Conservation (phyloP, 1,140 invertebrate genomes). For the Cotesia glomerata region DNA sequence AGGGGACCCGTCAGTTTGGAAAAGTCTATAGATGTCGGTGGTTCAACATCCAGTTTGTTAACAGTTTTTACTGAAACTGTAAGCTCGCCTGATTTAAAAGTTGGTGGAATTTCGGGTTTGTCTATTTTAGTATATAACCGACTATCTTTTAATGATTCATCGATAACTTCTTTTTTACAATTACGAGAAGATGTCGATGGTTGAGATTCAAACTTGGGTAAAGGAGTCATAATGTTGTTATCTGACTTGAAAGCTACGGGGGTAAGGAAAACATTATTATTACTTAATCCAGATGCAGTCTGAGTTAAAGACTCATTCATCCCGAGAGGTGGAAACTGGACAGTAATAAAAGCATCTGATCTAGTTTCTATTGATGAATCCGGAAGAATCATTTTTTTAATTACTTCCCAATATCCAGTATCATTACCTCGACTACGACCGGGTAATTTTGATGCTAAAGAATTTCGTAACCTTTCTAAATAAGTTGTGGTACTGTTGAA, state of each 20-base stretch:
- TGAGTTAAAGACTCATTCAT: constrained; percentile 51
- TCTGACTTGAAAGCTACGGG: constrained; percentile 58
- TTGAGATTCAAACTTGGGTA: constrained; percentile 50
- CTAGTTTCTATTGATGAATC: constrained; percentile 49
- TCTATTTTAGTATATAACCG: constrained; percentile 26
- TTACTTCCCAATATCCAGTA: constrained; percentile 57
- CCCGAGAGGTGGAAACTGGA: constrained; percentile 55
- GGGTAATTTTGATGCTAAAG: constrained; percentile 57
- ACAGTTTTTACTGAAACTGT: constrained; percentile 59
- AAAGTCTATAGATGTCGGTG: constrained; percentile 50
- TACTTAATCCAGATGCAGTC: constrained; percentile 39
- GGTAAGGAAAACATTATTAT: constrained; percentile 55
- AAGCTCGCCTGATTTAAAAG: constrained; percentile 56
- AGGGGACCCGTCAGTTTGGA: constrained; percentile 45
- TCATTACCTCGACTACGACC: constrained; percentile 53
- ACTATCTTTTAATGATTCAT: constrained; percentile 45
- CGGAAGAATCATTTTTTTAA: constrained; percentile 60
- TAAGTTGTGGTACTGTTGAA: constrained; percentile 77
- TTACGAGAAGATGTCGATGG: constrained; percentile 51
- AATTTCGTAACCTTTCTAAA: constrained; percentile 71
- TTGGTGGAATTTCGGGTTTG: constrained; percentile 50
- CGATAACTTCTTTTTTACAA: constrained; percentile 44
- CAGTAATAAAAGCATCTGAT: constrained; percentile 43
- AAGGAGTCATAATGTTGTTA: constrained; percentile 47
- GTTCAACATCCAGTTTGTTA: constrained; percentile 54